Base-by-base conservation (phyloP, 2,797 vertebrate species). In the Leptoclinus maculatus region DNA sequence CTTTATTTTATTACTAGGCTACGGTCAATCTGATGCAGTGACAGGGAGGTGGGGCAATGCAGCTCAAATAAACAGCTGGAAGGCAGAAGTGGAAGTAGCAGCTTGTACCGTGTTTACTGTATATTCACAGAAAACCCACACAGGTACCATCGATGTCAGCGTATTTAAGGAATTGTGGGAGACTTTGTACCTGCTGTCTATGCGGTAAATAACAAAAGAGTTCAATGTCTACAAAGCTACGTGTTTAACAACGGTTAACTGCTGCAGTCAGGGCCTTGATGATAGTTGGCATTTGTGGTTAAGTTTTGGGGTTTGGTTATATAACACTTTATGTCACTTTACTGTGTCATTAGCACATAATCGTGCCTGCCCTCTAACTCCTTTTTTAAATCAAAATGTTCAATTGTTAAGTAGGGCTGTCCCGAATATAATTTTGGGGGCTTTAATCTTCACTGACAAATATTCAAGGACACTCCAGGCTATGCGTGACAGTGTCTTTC, bases 1-100 rank as follows among this genome's bases (percentile, higher is more conserved):
- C 89, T 90, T 91, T 92, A 91, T 90, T 93, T 93, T 92, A 94
- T 93, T 90, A 87, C 89, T 77, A 76, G 86, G 79, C 80, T 84
- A 84, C 71, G 75, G 91, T 89, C 92, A 93, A 90, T 91, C 91
- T 88, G 81, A 82, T 71, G 74, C 85, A 80, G 79, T 91, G 86
- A 91, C 86, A 87, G 81, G 80, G 77, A 85, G 92, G 89, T 83
- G 90, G 87, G 73, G 76, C 71, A 27, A 54, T 19, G 11, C 14
- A 10, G 80, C 64, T 78, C 45, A 49, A 57, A 82, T 76, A 76
- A 87, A 84, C 83, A 88, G 80, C 85, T 75, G 72, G 69, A 83
- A 67, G 77, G 81, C 51, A 72, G 34, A 53, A 66, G 62, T 21
- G 58, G 36, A 72, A 62, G 67, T 25, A 51, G 76, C 62, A 71